Evolutionary conservation across 2,797 vertebrate species (phyloP).

Genomic region (Loris lydekkerianus): DNA sequence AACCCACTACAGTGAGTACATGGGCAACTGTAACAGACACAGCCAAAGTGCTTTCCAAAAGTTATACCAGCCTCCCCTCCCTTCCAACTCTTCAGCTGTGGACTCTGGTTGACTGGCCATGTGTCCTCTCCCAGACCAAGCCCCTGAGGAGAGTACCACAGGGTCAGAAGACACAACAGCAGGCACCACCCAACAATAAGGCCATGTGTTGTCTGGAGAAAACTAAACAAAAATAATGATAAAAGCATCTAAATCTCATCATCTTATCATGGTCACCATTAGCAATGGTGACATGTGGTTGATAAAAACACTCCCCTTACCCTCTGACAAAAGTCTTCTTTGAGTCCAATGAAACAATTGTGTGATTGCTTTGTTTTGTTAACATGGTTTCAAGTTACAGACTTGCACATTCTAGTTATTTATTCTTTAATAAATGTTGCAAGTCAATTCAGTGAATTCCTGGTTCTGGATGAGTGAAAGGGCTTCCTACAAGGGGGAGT

Average conservation of each 20-base stretch:
- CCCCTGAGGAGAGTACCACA: not conserved
- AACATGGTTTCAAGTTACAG: not conserved
- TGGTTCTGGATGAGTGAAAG: not conserved
- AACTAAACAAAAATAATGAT: not conserved
- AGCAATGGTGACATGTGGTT: too few species aligned
- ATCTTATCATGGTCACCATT: too few species aligned
- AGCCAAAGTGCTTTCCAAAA: not conserved
- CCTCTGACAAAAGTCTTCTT: not conserved
- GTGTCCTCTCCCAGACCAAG: too few species aligned
- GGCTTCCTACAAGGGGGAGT: not conserved
- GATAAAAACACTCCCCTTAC: not conserved
- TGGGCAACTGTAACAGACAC: not conserved
- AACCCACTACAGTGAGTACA: too few species aligned
- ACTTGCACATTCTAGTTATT: not conserved
- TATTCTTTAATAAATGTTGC: not conserved
- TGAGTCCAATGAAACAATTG: too few species aligned
- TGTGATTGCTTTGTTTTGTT: not conserved
- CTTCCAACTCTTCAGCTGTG: not conserved
- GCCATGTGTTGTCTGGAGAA: not conserved
- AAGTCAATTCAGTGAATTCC: not conserved
- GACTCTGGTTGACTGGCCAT: not conserved
- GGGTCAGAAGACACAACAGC: not conserved
- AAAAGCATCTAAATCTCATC: not conserved
- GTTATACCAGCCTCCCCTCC: not conserved
- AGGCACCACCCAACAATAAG: rapidly evolving